Conservation (phyloP, 2,888 invertebrate species). For the Drosophila tripunctata region DNA sequence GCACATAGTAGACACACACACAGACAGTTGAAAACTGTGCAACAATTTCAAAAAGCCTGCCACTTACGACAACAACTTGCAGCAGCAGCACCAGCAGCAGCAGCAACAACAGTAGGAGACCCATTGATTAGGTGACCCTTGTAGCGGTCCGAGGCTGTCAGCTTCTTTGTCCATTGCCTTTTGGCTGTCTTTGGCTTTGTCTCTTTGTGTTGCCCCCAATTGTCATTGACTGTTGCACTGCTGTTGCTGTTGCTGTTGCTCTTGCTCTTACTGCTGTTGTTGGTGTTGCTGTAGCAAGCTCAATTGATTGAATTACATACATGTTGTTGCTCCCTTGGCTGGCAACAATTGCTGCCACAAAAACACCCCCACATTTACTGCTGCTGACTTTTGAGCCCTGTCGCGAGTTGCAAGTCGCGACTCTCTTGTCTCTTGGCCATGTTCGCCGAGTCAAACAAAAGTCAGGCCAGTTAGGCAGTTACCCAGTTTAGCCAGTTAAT, state of each 20-base stretch:
- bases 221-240: conserved; percentile 64
- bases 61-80: conserved; percentile 53
- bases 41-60: conserved; percentile 67
- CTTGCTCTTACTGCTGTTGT: conserved; percentile 17
- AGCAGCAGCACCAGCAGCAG: conserved; percentile 40
- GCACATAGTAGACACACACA: too few species aligned
- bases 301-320: conserved; percentile 78
- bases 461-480: conserved; percentile 58
- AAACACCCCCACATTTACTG: conserved; percentile 60
- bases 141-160: conserved; percentile 68
- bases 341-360: conserved; percentile 18
- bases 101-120: conserved; percentile 40
- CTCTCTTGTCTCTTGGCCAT: conserved; percentile 51
- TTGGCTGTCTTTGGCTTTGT: conserved; percentile 36
- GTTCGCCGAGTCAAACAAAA: conserved; percentile 54
- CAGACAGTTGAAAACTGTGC: conserved; percentile 59
- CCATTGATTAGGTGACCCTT: conserved; percentile 77
- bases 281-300: conserved; percentile 40
- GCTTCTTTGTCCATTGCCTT: conserved; percentile 21
- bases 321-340: conserved; percentile 35
- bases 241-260: conserved; percentile 38
- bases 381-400: conserved; percentile 59
- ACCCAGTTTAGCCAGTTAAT: conserved; percentile 77
- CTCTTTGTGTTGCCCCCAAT: conserved; percentile 55
- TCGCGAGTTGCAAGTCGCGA: conserved; percentile 48